phyloP scores from a whole-genome alignment of 1,140 invertebrate species.

The Subanguina moxae region DNA sequence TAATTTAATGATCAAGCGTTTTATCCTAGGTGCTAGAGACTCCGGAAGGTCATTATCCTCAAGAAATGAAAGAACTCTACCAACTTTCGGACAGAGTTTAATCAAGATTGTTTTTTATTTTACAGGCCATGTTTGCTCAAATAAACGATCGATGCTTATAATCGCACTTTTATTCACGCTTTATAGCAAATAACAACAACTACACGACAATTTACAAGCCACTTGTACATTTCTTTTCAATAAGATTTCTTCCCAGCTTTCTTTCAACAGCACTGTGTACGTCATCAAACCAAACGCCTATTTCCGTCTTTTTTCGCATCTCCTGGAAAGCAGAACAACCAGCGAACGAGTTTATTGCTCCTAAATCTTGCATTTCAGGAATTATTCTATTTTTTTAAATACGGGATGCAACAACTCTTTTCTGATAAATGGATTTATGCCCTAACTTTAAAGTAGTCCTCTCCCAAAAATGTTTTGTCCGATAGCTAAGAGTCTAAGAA shows the following conservation, averaged over 20 bases:
- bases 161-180: too few species aligned
- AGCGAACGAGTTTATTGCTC: slow-evolving; percentile 87
- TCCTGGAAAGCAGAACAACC: slow-evolving; percentile 87
- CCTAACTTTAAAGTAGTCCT: too few species aligned
- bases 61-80: slow-evolving; percentile 58
- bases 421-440: too few species aligned
- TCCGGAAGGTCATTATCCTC: slow-evolving; percentile 55
- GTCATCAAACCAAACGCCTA: slow-evolving; percentile 33
- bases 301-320: slow-evolving; percentile 61
- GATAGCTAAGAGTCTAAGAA: too few species aligned
- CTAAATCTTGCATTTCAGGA: too few species aligned
- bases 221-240: slow-evolving; percentile 24
- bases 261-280: slow-evolving; percentile 36
- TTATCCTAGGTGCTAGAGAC: slow-evolving; percentile 65
- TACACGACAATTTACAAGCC: neutral
- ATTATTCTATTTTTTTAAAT: too few species aligned
- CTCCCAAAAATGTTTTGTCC: too few species aligned
- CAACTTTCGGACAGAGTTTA: neutral
- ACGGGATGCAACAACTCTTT: too few species aligned
- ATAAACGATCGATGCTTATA: too few species aligned
- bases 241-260: slow-evolving; percentile 22
- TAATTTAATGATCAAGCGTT: slow-evolving; percentile 19
- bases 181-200: neutral
- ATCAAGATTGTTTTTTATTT: too few species aligned
- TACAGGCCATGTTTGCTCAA: too few species aligned